Evolutionary conservation across 2,888 invertebrate genomes (phyloP), one percentile per base, ranked within the genome.

Genomic region (Agrotis segetum): DNA sequence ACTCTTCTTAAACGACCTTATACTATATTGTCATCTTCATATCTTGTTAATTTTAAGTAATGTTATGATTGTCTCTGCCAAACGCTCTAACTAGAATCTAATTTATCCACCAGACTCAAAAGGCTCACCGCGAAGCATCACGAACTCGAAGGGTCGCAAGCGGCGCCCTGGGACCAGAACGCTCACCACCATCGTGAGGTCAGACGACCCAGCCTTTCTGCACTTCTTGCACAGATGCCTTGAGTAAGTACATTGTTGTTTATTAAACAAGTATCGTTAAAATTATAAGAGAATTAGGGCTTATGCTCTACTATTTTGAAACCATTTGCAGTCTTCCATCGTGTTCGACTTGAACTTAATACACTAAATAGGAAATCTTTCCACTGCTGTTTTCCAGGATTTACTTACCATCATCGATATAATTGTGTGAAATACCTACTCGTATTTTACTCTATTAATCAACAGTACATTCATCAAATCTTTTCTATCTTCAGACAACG

Each of bases 81-180:
- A 56, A 56, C 34, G 56, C 34, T 17, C 6, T 34, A 56, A 34
- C 14, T 6, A 34, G 3, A n/a, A 56, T 14, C 11, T 29, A 34
- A 14, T 17, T 17, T 58, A 11, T 65, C 7, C 11, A 59, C 1
- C 94, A 98, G 98, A 98, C 95, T 99, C 99, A 50, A 98, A 99
- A 92, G 99, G 99, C 83, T 97, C 98, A 84, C 99, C 99, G 4
- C 97, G 99, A 77, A 98, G 98, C 90, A 97, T 99, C 87, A 99
- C 98, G 53, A 99, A 99, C 93, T 99, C 98, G 79, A 99, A 99
- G 93, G 99, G 99, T 1, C 97, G 98, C 87, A 99, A 99, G 95
- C 97, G 99, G 64, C 97, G 98, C 88, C 99, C 99, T 0, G 98
- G 98, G 50, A 98, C 98, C 77, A 98, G 98, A 88, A 98, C 98